A percentile compares a stretch with the other conserved stretches of the same genome.
Conservation (phyloP, 2,888 invertebrate species). For the Zhengitettix transpicula region DNA sequence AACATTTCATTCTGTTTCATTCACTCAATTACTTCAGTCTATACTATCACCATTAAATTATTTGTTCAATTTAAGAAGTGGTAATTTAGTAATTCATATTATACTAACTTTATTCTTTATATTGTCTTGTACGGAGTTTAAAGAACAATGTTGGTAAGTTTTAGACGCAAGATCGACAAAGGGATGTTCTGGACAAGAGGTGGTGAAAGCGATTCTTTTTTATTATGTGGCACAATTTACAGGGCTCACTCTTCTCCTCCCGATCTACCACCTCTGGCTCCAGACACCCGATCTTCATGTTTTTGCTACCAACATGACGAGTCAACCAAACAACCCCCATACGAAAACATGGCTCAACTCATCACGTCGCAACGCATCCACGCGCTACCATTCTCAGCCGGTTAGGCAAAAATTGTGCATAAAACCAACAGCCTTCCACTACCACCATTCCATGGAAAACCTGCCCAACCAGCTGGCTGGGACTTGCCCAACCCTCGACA, state of each 20-base stretch:
- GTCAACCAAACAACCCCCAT: slow-evolving; percentile 12
- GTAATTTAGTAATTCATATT: no score
- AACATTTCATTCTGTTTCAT: no score
- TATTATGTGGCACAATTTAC: slow-evolving; percentile 13
- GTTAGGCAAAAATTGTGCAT: slow-evolving; percentile 11
- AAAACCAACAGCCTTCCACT: slow-evolving; percentile 11
- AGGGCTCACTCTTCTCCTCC: slow-evolving; percentile 13
- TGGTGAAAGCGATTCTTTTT: slow-evolving; percentile 7
- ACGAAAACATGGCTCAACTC: slow-evolving; percentile 13
- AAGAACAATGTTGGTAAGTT: background rate
- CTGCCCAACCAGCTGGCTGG: slow-evolving; percentile 9
- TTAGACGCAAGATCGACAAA: background rate
- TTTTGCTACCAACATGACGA: slow-evolving; percentile 14
- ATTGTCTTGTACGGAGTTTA: background rate
- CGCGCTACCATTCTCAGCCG: slow-evolving; percentile 9
- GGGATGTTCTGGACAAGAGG: slow-evolving; percentile 10
- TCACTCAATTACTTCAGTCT: no score
- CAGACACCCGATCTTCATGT: slow-evolving; percentile 14
- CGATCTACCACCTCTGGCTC: slow-evolving; percentile 13
- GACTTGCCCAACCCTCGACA: slow-evolving; percentile 8
- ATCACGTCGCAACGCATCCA: slow-evolving; percentile 9
- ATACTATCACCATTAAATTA: no score
- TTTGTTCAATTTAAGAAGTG: no score
- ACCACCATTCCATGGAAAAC: slow-evolving; percentile 9
- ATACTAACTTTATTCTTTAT: background rate